Base-by-base conservation (phyloP, 2,113 vertebrate genomes). In the Apteryx owenii region DNA sequence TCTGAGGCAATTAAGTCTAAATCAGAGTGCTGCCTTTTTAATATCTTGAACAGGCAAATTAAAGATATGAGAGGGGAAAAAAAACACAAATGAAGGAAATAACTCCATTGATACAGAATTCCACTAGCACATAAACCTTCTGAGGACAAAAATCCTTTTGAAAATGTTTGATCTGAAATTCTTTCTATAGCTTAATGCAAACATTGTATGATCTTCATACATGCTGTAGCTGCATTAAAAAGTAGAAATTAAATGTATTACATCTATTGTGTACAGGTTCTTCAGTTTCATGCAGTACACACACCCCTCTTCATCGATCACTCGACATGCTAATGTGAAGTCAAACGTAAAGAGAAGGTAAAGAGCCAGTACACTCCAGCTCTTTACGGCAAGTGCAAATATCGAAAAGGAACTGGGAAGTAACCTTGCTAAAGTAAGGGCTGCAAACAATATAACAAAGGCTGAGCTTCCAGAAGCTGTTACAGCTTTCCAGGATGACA, bases 401-500 rank as follows among this genome's bases (percentile, higher is more conserved):
- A 84, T 95, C 72, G 78, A 94, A 96, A 96, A 81, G 38, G 46
- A 95, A n/a, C 38, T 60, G 60, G 85, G 85, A 91, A 33, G 80
- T 79, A 95, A 96, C 85, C 81, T 94, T 95, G 70, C 64, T 97
- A 89, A 97, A 94, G n/a, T 25, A 94, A 95, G 33, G 77, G 72
- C 95, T 97, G 88, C 76, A 95, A 98, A 95, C 69, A 38, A 12
- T 93, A 88, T 94, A 90, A 90, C 72, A 87, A 77, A 90, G 64
- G 58, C 54, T 72, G 71, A 81, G 56, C 28, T 91, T 71, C 21
- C 91, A 96, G 93, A 97, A 95, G 82, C 96, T 94, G 94, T 98
- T 97, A 96, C 61, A 16, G 89, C 96, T 97, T 97, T 95, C 97
- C 86, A 73, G 97, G 96, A 97, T 97, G 97, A 98, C 97, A 98